These are phyloP conservation scores for Actinostola sp. DNA, from an alignment of 92 coral and sea anemone genomes.

Conservation along the genomic window DNA sequence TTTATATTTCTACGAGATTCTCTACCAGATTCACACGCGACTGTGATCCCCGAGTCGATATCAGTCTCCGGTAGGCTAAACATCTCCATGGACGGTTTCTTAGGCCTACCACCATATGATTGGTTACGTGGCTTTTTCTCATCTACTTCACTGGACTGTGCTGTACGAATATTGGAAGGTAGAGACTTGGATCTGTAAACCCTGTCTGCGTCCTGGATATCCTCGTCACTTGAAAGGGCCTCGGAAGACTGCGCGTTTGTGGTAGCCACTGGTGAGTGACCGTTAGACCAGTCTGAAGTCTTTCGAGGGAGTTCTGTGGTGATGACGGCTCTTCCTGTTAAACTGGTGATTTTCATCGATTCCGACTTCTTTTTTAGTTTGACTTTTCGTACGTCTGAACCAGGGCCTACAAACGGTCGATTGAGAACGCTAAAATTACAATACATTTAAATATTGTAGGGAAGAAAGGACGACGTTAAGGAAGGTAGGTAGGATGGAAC, in stretches of 20 bases:
- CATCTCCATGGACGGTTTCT: constrained; percentile 50
- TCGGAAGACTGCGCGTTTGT: neutral
- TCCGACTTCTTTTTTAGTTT: constrained; percentile 80
- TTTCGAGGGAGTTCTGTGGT: constrained; percentile 80
- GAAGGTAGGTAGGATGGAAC: neutral
- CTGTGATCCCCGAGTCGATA: constrained; percentile 79
- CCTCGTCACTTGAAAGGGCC: neutral
- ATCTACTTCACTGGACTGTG: neutral
- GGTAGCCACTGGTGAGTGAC: constrained; percentile 7
- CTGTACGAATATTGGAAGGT: constrained; percentile 60
- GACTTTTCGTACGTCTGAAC: constrained; percentile 67
- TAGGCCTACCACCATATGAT: constrained; percentile 60
- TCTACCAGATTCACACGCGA: constrained; percentile 67
- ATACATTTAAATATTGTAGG: neutral
- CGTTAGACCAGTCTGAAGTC: constrained; percentile 51
- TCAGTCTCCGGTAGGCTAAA: constrained; percentile 81
- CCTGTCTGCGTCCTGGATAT: neutral
- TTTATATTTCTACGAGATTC: constrained; percentile 69
- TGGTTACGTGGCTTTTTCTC: constrained; percentile 55
- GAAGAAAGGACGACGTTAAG: neutral
- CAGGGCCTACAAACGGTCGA: constrained; percentile 71
- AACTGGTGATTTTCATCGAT: constrained; percentile 93
- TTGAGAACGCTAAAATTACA: neutral
- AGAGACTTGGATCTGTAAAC: constrained; percentile 64
- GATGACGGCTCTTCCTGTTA: constrained; percentile 82